Conservation (phyloP, 1,140 invertebrate species). For the Frieseomelitta varia region DNA sequence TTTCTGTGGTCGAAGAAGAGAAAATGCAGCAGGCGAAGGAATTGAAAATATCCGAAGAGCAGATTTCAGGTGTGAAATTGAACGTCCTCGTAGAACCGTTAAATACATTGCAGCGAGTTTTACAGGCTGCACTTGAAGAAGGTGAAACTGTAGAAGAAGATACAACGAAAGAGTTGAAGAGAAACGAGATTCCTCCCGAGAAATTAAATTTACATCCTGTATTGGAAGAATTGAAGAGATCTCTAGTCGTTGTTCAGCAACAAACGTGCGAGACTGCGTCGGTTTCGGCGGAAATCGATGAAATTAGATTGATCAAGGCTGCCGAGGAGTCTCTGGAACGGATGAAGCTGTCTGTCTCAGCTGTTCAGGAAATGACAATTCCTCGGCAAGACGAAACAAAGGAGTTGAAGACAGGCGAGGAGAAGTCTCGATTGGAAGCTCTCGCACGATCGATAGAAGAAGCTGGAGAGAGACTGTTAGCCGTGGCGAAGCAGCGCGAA, state of each 20-base stretch:
- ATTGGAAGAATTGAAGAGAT: slow-evolving; percentile 44
- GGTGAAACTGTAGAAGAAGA: background rate
- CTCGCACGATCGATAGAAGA: slow-evolving; percentile 47
- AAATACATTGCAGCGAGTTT: slow-evolving; percentile 64
- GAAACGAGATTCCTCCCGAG: background rate
- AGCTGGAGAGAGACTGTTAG: slow-evolving; percentile 19
- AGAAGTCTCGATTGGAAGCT: slow-evolving; percentile 27
- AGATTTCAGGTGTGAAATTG: slow-evolving; percentile 24
- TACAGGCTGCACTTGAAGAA: slow-evolving; percentile 20
- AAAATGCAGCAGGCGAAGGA: slow-evolving; percentile 18
- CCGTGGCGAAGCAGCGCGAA: slow-evolving; percentile 15
- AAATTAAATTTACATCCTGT: slow-evolving; percentile 47
- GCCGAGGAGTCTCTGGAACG: slow-evolving; percentile 30
- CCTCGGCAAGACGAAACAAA: slow-evolving; percentile 45
- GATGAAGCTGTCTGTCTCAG: slow-evolving; percentile 32
- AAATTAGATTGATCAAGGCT: background rate
- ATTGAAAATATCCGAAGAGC: slow-evolving; percentile 5
- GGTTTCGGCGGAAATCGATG: background rate
- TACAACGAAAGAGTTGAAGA: slow-evolving; percentile 12
- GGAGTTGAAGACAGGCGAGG: slow-evolving; percentile 34
- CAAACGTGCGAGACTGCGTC: slow-evolving; percentile 16
- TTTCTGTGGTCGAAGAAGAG: slow-evolving; percentile 42
- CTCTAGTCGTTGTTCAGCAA: slow-evolving; percentile 42
- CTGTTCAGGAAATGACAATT: slow-evolving; percentile 34
- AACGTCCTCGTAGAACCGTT: slow-evolving; percentile 55